These are phyloP conservation scores for Antrozous pallidus DNA, from an alignment of 2,797 vertebrate species.

Conservation along the genomic window DNA sequence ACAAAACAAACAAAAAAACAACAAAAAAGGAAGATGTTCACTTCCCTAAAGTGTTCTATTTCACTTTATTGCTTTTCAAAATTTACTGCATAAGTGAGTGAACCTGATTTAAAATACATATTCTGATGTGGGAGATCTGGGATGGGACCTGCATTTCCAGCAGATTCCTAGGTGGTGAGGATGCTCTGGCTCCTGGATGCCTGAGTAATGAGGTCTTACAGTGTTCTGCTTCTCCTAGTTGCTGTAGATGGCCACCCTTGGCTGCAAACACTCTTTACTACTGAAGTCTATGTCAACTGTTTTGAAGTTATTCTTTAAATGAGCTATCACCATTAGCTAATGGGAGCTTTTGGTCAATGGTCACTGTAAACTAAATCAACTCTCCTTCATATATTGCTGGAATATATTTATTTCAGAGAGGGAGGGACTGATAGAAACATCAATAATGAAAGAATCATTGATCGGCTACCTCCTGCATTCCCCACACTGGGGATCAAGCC, in stretches of 20 bases:
- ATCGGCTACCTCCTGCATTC: too few species aligned
- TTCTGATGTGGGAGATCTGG: background rate
- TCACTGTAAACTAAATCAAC: background rate
- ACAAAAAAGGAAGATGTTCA: background rate
- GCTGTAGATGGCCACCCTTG: background rate
- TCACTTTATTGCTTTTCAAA: slow-evolving; percentile 30
- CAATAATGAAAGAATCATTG: too few species aligned
- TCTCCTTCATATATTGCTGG: background rate
- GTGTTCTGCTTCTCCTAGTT: background rate
- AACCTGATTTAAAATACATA: background rate
- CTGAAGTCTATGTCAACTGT: background rate
- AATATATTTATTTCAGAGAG: background rate
- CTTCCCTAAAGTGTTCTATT: background rate
- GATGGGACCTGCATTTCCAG: background rate
- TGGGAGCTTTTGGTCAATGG: background rate
- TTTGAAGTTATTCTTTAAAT: background rate
- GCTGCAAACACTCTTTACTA: background rate
- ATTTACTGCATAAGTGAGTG: background rate
- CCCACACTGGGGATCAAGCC: too few species aligned
- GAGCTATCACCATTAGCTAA: background rate
- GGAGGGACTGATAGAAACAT: too few species aligned
- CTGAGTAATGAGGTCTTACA: background rate
- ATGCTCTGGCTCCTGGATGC: background rate
- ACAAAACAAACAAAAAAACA: background rate
- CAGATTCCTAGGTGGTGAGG: background rate